Evolutionary conservation across 2,888 invertebrate genomes (phyloP).

Genomic region (Nysson spinosus): DNA sequence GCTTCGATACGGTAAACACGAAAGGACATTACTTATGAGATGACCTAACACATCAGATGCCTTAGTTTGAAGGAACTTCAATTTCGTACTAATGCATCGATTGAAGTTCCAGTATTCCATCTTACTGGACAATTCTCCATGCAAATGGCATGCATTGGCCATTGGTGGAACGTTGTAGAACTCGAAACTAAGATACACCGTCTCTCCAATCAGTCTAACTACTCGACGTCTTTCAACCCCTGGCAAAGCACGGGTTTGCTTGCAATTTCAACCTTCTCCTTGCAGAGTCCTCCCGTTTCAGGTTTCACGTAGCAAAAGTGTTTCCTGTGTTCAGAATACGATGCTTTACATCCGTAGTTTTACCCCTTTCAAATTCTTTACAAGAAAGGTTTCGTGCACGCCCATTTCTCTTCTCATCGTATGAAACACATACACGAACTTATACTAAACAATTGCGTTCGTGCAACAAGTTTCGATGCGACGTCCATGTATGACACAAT

Average conservation of each 20-base stretch:
- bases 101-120: too few species aligned
- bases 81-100: too few species aligned
- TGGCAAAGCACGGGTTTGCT: conserved; percentile 6
- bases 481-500: conserved; percentile 1
- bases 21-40: too few species aligned
- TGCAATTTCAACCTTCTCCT: neutral
- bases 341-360: conserved; percentile 28
- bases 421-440: neutral
- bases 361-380: neutral
- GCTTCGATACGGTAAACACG: too few species aligned
- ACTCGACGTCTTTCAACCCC: conserved; percentile 7
- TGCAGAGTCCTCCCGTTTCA: neutral
- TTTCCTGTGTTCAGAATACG: conserved; percentile 19
- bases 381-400: conserved; percentile 10
- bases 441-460: neutral
- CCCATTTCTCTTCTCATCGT: conserved; percentile 23
- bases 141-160: too few species aligned
- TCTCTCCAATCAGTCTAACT: conserved; percentile 10
- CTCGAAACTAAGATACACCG: conserved; percentile 9
- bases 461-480: conserved; percentile 39
- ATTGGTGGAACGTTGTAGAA: too few species aligned
- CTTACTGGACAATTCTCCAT: too few species aligned
- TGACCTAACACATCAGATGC: too few species aligned
- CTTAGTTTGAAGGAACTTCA: too few species aligned
- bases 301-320: conserved; percentile 2